Percentiles rank a stretch among this genome's conserved stretches.
phyloP scores from a whole-genome alignment of 1,140 invertebrate species.

The Teleogryllus occipitalis region DNA sequence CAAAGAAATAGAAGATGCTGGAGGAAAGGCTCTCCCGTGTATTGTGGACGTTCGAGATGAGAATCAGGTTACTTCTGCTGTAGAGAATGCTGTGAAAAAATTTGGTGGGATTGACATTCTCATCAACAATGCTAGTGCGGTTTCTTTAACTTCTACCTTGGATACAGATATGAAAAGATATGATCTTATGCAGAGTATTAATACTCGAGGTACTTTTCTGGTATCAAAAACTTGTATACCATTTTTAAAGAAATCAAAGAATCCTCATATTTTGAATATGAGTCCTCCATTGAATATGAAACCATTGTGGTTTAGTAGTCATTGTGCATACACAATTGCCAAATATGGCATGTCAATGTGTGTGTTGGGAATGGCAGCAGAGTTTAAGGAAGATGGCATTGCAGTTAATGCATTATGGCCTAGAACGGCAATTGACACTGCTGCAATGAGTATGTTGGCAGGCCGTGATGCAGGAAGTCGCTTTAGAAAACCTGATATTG shows the following conservation, averaged over 20 bases:
- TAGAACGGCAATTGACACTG: conserved; percentile 89
- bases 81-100: conserved; percentile 76
- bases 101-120: conserved; percentile 96
- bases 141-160: conserved; percentile 77
- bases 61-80: conserved; percentile 66
- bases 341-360: conserved; percentile 99
- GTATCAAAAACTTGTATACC: conserved; percentile 91
- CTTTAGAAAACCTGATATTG: conserved; percentile 78
- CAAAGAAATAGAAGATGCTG: conserved; percentile 84
- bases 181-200: conserved; percentile 89
- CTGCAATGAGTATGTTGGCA: conserved; percentile 92
- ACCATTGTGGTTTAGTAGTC: conserved; percentile 82
- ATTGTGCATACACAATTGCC: conserved; percentile 96
- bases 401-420: conserved; percentile 98
- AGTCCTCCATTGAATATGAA: conserved; percentile 90
- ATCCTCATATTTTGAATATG: conserved; percentile 93
- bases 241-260: conserved; percentile 76
- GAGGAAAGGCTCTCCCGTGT: conserved; percentile 85
- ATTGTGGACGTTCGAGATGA: conserved; percentile 91
- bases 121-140: conserved; percentile 97
- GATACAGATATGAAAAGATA: conserved; percentile 93
- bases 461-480: conserved; percentile 49
- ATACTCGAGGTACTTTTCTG: conserved; percentile 85
- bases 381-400: conserved; percentile 60
- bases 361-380: conserved; percentile 86